Evolutionary conservation across 2,113 vertebrate genomes (phyloP), one percentile per base, ranked within the genome.

Genomic region (Cercocebus atys): DNA sequence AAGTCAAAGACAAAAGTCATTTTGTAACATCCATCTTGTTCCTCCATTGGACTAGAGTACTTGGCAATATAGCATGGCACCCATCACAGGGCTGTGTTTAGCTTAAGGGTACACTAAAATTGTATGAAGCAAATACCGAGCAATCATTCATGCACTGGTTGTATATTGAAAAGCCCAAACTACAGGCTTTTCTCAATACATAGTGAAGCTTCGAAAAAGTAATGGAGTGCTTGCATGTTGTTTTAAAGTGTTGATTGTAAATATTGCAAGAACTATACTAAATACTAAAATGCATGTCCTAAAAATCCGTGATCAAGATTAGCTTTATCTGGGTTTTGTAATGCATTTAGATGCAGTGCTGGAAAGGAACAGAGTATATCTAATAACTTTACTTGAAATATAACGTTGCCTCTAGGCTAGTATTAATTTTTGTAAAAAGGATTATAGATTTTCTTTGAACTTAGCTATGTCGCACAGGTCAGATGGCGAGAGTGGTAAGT

Each of bases 361-460:
- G 55, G 50, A n/a, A 86, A 66, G 75, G 17, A 50, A 25, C 32
- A 10, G 12, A 35, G 7, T 61, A 11, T 57, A 80, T 57, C 22
- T 79, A 83, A 57, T 52, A 61, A 27, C n/a, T 50, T 45, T 70
- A 47, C n/a, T 55, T 73, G 59, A 89, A 81, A 52, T 59, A 57
- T 7, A 52, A n/a, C 45, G 30, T 78, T 45, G 12, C 57, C 16
- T 85, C 66, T 90, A 68, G 35, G 35, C 20, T 68, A 80, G 32
- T 55, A n/a, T 38, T 85, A n/a, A 57, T 47, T 83, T 73, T 66
- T 61, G 9, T 73, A 72, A 95, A 17, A 89, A 30, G 78, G 35
- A 22, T 90, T 84, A 38, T 50, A 88, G 52, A 27, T 88, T 85
- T 88, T 96, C n/a, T 30, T 93, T 94, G 78, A 35, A 73, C 14